Conservation (phyloP, 2,888 invertebrate genomes). For the Drosophila suboccidentalis region DNA sequence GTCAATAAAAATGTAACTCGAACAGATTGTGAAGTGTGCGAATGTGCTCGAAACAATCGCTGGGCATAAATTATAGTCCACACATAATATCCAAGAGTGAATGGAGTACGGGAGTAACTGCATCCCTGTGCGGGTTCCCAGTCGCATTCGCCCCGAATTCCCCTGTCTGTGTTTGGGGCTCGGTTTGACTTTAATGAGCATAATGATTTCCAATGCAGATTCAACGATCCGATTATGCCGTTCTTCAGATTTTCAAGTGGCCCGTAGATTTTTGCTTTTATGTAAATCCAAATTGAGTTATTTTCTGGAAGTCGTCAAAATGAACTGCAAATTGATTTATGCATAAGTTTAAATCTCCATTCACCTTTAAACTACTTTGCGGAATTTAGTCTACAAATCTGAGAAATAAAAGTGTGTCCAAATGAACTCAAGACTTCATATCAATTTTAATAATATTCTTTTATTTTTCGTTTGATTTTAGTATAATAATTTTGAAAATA, state of each 20-base stretch:
- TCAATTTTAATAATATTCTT: neutral
- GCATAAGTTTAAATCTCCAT: neutral
- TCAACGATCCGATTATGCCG: constrained; percentile 75
- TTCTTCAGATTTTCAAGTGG: constrained; percentile 58
- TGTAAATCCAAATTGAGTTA: constrained; percentile 33
- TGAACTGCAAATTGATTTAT: neutral
- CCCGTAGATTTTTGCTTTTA: constrained; percentile 27
- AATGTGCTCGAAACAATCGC: constrained; percentile 81
- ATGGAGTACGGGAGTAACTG: constrained; percentile 1
- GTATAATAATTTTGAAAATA: neutral
- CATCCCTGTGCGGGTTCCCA: constrained; percentile 28
- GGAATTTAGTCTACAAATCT: too few relatives aligned
- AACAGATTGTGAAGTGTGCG: constrained; percentile 82
- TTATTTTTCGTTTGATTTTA: neutral
- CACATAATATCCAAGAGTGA: constrained; percentile 35
- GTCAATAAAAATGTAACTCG: constrained; percentile 84
- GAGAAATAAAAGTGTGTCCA: too few relatives aligned
- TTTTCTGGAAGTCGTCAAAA: neutral
- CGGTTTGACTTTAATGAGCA: constrained; percentile 72
- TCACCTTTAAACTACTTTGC: too few relatives aligned
- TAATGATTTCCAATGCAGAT: constrained; percentile 80
- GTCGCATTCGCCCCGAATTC: constrained; percentile 11
- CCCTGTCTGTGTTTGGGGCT: constrained; percentile 30
- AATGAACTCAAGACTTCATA: too few relatives aligned
- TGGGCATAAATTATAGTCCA: constrained; percentile 75